Percentiles rank a stretch among this genome's conserved stretches.
These are phyloP conservation scores for Odontophorus gujanensis DNA, from an alignment of 2,113 vertebrate species.

Conservation along the genomic window DNA sequence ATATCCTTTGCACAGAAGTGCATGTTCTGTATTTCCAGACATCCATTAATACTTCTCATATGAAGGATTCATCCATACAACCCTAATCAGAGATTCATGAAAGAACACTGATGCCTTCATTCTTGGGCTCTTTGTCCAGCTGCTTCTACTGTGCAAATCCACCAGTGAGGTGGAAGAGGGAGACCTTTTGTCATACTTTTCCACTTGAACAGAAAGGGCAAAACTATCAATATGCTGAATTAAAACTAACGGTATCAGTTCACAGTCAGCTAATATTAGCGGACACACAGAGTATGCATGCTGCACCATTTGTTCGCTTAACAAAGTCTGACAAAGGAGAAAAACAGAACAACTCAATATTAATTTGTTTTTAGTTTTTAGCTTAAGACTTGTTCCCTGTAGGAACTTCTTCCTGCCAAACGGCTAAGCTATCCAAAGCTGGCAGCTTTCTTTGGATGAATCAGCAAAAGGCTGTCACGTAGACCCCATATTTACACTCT, in stretches of 20 bases:
- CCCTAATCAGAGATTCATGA: not conserved
- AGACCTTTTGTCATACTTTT: not conserved
- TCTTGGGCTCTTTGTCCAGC: not conserved
- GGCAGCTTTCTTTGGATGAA: not conserved
- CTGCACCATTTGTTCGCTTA: not conserved
- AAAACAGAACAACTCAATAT: not conserved
- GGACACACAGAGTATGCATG: not conserved
- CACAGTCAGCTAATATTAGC: not conserved
- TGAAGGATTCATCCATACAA: not conserved
- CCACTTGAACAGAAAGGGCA: not conserved
- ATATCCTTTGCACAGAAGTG: fast-evolving
- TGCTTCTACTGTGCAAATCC: not conserved
- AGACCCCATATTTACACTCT: not conserved
- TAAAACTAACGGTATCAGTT: not conserved
- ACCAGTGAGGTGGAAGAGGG: not conserved
- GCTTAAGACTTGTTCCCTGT: not conserved
- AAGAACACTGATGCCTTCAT: not conserved
- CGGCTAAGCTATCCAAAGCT: not conserved
- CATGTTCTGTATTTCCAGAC: not conserved
- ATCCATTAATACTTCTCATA: not conserved
- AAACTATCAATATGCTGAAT: not conserved
- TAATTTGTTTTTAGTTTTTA: not conserved
- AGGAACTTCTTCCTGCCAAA: not conserved
- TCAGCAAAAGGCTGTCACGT: not conserved
- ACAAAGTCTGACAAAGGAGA: not conserved